Evolutionary conservation across 2,113 vertebrate genomes (phyloP).

Genomic region (Petaurus breviceps): DNA sequence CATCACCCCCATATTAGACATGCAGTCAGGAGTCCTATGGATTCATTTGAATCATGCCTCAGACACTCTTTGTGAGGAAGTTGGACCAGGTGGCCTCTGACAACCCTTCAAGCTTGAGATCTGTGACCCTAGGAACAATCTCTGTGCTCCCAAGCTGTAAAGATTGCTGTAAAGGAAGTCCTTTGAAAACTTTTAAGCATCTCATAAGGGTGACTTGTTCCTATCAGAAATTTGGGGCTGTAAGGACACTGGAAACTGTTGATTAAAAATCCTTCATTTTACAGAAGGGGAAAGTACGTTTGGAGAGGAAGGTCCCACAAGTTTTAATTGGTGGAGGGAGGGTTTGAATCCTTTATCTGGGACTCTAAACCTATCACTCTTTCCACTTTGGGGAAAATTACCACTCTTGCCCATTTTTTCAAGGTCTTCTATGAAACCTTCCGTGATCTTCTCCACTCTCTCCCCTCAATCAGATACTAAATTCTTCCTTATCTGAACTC

Average conservation of each 20-base stretch:
- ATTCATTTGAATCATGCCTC: background rate
- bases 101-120: background rate
- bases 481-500: background rate
- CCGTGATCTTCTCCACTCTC: background rate
- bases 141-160: background rate
- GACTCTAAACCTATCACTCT: background rate
- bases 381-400: background rate
- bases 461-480: background rate
- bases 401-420: background rate
- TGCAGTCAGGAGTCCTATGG: background rate
- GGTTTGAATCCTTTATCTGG: background rate
- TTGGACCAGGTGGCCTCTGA: background rate
- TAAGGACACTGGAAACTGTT: background rate
- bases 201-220: background rate
- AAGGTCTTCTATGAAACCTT: background rate
- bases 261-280: background rate
- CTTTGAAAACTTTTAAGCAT: background rate
- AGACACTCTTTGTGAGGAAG: background rate
- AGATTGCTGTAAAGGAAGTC: background rate
- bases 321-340: background rate
- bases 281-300: background rate
- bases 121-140: background rate
- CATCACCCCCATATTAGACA: background rate
- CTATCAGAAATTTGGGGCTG: background rate
- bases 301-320: background rate